Conservation (phyloP, 2,797 vertebrate genomes). For the Hipposideros larvatus region DNA sequence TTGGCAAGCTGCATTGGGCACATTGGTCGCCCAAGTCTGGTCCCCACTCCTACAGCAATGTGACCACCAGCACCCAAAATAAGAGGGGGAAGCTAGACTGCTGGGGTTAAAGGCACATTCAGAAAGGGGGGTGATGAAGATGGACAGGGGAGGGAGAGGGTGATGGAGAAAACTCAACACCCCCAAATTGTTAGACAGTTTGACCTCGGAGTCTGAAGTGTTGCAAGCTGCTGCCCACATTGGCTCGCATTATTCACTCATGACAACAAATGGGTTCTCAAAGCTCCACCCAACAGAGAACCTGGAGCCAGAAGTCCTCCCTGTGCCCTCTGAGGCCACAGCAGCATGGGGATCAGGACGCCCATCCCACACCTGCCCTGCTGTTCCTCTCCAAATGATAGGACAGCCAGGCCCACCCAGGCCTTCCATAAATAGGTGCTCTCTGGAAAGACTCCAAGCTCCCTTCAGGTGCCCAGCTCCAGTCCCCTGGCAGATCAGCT, state of each 20-base stretch:
- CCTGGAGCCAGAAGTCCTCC: background rate
- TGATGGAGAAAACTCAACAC: rapidly evolving
- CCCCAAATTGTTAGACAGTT: rapidly evolving
- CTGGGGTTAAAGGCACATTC: background rate
- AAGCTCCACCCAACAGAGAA: background rate
- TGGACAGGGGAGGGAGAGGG: too few species aligned
- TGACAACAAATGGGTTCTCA: background rate
- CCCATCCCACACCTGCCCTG: rapidly evolving
- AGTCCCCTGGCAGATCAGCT: background rate
- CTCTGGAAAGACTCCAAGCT: background rate
- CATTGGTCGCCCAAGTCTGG: background rate
- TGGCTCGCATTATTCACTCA: rapidly evolving
- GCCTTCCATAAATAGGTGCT: background rate
- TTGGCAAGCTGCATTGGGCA: background rate
- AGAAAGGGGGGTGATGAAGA: background rate
- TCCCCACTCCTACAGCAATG: constrained; percentile 50
- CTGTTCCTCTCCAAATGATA: background rate
- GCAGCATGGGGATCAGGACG: background rate
- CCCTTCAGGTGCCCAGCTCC: too few species aligned
- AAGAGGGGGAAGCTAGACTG: background rate
- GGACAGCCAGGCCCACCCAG: background rate
- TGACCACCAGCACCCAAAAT: background rate
- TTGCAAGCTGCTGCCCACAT: rapidly evolving
- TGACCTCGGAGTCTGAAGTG: background rate
- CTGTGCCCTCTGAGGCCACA: background rate